A percentile compares a stretch with the other conserved stretches of the same genome.
These are phyloP conservation scores for Lutra lutra DNA, from an alignment of 2,797 vertebrate species.

Conservation along the genomic window DNA sequence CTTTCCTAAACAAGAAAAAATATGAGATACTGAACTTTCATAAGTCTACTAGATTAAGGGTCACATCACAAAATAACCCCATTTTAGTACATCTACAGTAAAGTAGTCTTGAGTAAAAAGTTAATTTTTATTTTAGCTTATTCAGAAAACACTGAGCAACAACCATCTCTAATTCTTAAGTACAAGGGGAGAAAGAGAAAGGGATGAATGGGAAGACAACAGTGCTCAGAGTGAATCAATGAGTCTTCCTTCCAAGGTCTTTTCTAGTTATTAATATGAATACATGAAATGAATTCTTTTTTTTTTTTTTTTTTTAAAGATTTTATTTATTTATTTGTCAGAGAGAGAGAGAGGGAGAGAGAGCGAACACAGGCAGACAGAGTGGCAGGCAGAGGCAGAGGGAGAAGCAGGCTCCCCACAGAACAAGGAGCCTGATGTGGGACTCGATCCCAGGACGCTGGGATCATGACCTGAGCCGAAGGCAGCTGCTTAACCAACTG, in stretches of 20 bases:
- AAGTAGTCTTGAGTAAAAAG: conserved; percentile 8
- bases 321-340: too few relatives aligned
- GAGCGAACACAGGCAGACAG: too few relatives aligned
- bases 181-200: neutral
- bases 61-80: conserved; percentile 9
- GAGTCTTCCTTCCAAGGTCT: neutral
- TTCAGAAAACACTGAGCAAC: neutral
- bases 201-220: neutral
- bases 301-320: too few relatives aligned
- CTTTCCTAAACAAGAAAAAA: conserved; percentile 30
- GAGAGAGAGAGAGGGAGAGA: too few relatives aligned
- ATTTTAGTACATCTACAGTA: neutral
- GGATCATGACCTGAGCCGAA: too few relatives aligned
- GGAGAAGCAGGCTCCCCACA: too few relatives aligned
- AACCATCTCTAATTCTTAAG: conserved; percentile 8
- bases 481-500: too few relatives aligned
- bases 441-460: too few relatives aligned
- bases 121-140: neutral
- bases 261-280: neutral
- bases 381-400: too few relatives aligned
- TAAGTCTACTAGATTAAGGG: neutral
- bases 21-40: conserved; percentile 7
- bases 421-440: too few relatives aligned
- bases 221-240: neutral
- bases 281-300: neutral